Conservation (phyloP, 1,140 invertebrate genomes). For the Lanistes nyassanus region DNA sequence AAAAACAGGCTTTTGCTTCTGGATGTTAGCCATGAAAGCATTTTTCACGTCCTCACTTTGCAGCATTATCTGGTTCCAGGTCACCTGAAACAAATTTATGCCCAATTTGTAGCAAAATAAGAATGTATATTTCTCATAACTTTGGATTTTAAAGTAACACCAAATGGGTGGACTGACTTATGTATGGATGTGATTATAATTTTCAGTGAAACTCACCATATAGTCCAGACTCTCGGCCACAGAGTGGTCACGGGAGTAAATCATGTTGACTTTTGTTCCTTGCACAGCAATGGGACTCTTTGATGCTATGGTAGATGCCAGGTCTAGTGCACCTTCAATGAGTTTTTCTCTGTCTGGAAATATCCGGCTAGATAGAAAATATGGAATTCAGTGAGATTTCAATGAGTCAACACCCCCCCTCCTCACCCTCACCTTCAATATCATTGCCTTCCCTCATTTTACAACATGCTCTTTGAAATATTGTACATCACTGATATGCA, state of each 20-base stretch:
- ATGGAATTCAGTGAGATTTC: too few species aligned
- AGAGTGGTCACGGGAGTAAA: constrained; percentile 88
- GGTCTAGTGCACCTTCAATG: constrained; percentile 76
- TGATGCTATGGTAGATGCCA: constrained; percentile 81
- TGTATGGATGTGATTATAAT: not conserved
- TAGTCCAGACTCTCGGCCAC: constrained; percentile 87
- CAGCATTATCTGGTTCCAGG: constrained; percentile 84
- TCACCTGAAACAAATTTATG: constrained; percentile 69
- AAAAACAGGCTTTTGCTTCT: constrained; percentile 69
- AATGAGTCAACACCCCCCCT: too few species aligned
- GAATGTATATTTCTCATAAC: not conserved
- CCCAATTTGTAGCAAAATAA: not conserved
- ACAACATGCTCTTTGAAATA: too few species aligned
- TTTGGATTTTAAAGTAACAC: not conserved
- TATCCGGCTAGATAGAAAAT: constrained; percentile 68
- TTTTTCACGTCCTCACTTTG: constrained; percentile 93
- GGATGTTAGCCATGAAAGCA: constrained; percentile 78
- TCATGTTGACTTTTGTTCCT: constrained; percentile 83
- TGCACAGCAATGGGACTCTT: constrained; percentile 96
- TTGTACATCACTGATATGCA: too few species aligned
- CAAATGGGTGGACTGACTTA: not conserved
- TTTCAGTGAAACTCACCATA: constrained; percentile 75
- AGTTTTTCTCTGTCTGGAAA: constrained; percentile 77
- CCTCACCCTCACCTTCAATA: too few species aligned
- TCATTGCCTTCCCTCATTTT: too few species aligned